Conservation (phyloP, 2,888 invertebrate genomes). For the Callyntrura guangdongensis region DNA sequence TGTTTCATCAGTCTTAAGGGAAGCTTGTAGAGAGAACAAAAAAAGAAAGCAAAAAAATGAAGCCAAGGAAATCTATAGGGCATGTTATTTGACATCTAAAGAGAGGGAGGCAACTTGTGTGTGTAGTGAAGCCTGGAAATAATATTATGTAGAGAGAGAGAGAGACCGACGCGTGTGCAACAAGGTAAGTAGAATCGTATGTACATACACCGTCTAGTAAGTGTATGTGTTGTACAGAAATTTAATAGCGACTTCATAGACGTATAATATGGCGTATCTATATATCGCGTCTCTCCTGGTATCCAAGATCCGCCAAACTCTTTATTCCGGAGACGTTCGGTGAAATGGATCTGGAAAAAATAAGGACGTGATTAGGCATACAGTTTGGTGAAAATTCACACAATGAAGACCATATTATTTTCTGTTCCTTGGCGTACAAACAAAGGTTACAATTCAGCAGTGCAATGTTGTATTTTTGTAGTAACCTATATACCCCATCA, state of each 20-base stretch:
- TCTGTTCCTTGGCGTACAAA: background rate
- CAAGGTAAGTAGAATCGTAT: slow-evolving; percentile 10
- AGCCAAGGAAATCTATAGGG: slow-evolving; percentile 56
- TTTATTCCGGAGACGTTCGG: slow-evolving; percentile 53
- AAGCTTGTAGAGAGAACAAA: slow-evolving; percentile 24
- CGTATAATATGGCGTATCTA: no score
- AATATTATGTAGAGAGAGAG: background rate
- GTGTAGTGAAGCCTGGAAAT: background rate
- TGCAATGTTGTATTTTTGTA: no score
- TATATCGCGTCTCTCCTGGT: no score
- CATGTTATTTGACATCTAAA: background rate
- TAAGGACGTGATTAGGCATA: slow-evolving; percentile 50
- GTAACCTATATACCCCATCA: no score
- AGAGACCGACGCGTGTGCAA: slow-evolving; percentile 35
- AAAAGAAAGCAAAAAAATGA: slow-evolving; percentile 3
- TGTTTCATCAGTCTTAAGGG: background rate
- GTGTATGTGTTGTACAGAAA: no score
- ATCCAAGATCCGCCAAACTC: background rate
- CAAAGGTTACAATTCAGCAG: no score
- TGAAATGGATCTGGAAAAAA: background rate
- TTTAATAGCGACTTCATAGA: no score
- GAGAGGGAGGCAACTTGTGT: background rate
- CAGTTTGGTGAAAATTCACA: background rate
- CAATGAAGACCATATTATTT: background rate
- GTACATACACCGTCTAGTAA: no score